Evolutionary conservation across 2,797 vertebrate genomes (phyloP), one percentile per base, ranked within the genome.

Genomic region (Danio kyathit): DNA sequence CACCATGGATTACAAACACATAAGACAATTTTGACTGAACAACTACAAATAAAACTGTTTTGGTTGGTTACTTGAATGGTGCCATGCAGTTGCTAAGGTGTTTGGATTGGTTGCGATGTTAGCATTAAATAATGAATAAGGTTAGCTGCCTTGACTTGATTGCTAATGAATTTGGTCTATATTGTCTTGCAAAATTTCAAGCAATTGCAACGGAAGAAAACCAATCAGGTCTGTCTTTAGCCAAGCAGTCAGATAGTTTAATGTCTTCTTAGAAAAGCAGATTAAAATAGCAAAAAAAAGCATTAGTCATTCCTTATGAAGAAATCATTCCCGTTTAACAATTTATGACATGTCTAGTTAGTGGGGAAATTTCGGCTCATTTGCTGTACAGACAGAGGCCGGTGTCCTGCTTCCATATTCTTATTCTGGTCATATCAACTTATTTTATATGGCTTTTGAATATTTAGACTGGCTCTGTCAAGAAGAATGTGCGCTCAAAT

Each of bases 401-500:
- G 57, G 41, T 43, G 40, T 14, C 40, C 38, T 44, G 40, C 17
- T 67, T 69, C 29, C 16, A 79, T 61, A 60, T 61, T 17, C 70
- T 61, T 71, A 8, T 61, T 44, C 13, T 43, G n/a, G n/a, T 12
- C 46, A 61, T 21, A 29, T 21, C 11, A 6, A 19, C n/a, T 21
- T 69, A 38, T 43, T 79, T 41, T 29, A 43, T 52, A 14, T 40
- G 38, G 19, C 59, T 64, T 73, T 80, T 63, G 60, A 80, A 73
- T 65, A 80, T 80, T 73, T 38, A 80, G 3, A 56, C 40, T 57
- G 9, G 40, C 64, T 16, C 49, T 56, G 16, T 80, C 69, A 63
- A 52, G 49, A 65, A 19, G 52, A 65, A 61, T 44, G 11, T 69
- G 17, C 10, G 17, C 43, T 71, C 19, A 71, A 76, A 76, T 64